Percentiles rank a stretch among this genome's conserved stretches.
phyloP scores from a whole-genome alignment of 2,888 invertebrate genomes.

The Eurois occulta region DNA sequence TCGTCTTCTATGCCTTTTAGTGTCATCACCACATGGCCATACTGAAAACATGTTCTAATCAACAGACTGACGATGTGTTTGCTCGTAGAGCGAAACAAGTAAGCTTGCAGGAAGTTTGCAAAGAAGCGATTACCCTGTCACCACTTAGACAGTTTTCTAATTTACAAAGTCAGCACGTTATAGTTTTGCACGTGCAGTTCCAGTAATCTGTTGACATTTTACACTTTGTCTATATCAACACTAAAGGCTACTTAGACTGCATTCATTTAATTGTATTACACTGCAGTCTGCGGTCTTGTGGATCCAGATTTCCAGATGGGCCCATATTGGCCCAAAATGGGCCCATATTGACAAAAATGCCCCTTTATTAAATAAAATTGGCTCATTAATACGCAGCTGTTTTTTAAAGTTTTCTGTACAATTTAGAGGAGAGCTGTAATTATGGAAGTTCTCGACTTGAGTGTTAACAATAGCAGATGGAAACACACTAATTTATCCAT shows the following conservation, averaged over 20 bases:
- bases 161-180: slow-evolving; percentile 28
- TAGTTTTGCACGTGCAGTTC: slow-evolving; percentile 25
- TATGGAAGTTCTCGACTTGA: slow-evolving; percentile 69
- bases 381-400: neutral
- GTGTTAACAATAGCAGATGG: slow-evolving; percentile 78
- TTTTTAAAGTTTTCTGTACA: slow-evolving; percentile 22
- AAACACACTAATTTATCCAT: slow-evolving; percentile 82
- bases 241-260: neutral
- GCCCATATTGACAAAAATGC: neutral
- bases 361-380: slow-evolving; percentile 2
- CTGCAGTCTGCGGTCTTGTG: neutral
- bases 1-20: neutral
- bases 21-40: neutral
- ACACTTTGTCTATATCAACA: slow-evolving; percentile 12
- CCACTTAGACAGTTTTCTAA: slow-evolving; percentile 43
- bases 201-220: slow-evolving; percentile 17
- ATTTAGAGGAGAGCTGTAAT: slow-evolving; percentile 44
- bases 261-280: slow-evolving; percentile 4
- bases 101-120: slow-evolving; percentile 31
- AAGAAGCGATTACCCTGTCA: slow-evolving; percentile 21
- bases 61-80: neutral
- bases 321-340: neutral
- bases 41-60: neutral
- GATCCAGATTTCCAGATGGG: slow-evolving; percentile 1
- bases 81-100: neutral